Conservation (phyloP, 2,888 invertebrate genomes). For the Eupithecia pulchellata region DNA sequence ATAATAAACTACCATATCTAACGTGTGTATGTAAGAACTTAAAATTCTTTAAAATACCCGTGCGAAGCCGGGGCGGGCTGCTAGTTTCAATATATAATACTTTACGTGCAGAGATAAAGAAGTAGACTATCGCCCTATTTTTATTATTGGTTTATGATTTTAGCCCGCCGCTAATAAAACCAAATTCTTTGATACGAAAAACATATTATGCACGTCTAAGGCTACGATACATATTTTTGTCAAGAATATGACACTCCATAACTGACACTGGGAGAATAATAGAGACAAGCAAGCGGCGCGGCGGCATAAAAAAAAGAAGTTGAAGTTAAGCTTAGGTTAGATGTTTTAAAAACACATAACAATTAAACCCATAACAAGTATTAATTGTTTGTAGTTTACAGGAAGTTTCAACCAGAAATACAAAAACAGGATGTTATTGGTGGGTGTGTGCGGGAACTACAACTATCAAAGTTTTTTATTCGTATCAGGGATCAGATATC, state of each 20-base stretch:
- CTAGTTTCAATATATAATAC: too few relatives aligned
- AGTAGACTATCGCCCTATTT: background rate
- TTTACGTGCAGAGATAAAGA: background rate
- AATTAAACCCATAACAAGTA: background rate
- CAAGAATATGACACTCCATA: too few relatives aligned
- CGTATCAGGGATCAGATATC: background rate
- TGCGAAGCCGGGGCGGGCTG: too few relatives aligned
- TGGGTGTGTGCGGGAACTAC: slow-evolving; percentile 9
- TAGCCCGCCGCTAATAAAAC: background rate
- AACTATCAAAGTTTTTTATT: background rate
- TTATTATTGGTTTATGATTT: background rate
- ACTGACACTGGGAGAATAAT: too few relatives aligned
- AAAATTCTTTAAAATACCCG: too few relatives aligned
- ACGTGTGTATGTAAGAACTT: too few relatives aligned
- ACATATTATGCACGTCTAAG: background rate
- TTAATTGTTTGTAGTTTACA: slow-evolving; percentile 1
- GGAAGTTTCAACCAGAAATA: slow-evolving; percentile 12
- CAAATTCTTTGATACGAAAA: background rate
- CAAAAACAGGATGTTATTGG: slow-evolving; percentile 37
- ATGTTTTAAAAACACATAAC: background rate
- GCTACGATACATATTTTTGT: too few relatives aligned
- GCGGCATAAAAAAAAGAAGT: too few relatives aligned
- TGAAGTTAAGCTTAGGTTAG: background rate
- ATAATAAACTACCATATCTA: too few relatives aligned
- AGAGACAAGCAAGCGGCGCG: too few relatives aligned